Conservation (phyloP, 2,888 invertebrate genomes). For the Drosophila neotestacea region DNA sequence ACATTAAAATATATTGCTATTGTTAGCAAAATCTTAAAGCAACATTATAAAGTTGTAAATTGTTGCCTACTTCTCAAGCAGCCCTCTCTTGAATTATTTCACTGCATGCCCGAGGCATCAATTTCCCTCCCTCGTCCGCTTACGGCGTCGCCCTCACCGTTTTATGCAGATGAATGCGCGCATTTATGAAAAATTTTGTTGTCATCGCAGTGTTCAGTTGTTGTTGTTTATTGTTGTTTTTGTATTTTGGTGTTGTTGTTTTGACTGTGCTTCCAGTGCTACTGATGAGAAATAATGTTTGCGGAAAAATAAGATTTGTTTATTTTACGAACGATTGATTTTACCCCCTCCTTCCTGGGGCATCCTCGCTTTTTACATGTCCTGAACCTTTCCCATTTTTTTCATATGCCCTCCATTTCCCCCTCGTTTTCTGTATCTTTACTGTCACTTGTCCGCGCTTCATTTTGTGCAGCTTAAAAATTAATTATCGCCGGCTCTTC, state of each 20-base stretch:
- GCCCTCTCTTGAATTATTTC: conserved; percentile 49
- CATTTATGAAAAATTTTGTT: conserved; percentile 78
- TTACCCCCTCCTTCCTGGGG: conserved; percentile 19
- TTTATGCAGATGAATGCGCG: conserved; percentile 81
- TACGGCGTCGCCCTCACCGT: conserved; percentile 25
- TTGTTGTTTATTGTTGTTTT: conserved; percentile 27
- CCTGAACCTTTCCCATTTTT: conserved; percentile 6
- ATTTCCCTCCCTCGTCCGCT: conserved; percentile 15
- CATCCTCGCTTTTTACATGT: background rate
- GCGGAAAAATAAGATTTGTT: conserved; percentile 82
- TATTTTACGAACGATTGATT: conserved; percentile 81
- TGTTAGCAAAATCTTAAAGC: no score
- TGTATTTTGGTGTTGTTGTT: conserved; percentile 29
- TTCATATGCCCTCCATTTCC: background rate
- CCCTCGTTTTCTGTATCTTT: conserved; percentile 13
- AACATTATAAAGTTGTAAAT: no score
- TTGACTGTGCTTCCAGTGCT: conserved; percentile 38
- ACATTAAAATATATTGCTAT: no score
- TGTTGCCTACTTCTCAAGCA: background rate
- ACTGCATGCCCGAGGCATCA: conserved; percentile 39
- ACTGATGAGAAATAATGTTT: conserved; percentile 81
- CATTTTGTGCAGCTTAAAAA: conserved; percentile 80
- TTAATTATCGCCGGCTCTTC: conserved; percentile 73
- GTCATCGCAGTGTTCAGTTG: conserved; percentile 62
- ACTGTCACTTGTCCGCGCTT: conserved; percentile 60